These are phyloP conservation scores for Esox niger DNA, from an alignment of 2,113 vertebrate genomes.

Conservation along the genomic window DNA sequence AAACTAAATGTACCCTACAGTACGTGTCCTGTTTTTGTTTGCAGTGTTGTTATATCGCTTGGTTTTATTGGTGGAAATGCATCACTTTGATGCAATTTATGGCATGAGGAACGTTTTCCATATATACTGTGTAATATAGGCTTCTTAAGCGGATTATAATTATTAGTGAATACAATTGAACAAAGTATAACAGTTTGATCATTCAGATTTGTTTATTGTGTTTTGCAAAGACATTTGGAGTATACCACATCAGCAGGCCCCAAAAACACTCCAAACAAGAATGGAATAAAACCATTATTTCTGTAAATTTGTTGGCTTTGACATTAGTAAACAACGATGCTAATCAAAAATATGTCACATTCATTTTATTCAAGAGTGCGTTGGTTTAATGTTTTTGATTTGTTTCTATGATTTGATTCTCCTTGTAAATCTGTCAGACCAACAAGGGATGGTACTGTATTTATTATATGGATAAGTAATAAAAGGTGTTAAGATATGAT, in stretches of 20 bases:
- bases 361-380: no score
- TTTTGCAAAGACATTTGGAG: slow-evolving; percentile 3
- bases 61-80: neutral
- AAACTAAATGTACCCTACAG: slow-evolving; percentile 3
- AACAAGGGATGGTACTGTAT: neutral
- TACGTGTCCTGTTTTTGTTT: neutral
- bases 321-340: neutral
- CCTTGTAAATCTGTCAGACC: neutral
- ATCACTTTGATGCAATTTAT: neutral
- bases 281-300: neutral
- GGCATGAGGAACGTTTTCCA: neutral
- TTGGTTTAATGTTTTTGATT: neutral
- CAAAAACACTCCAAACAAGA: neutral
- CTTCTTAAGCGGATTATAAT: neutral
- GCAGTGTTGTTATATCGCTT: neutral
- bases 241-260: neutral
- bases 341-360: no score
- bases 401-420: neutral
- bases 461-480: slow-evolving; percentile 1
- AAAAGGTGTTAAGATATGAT: neutral
- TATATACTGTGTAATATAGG: neutral
- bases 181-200: neutral
- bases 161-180: neutral
- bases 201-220: slow-evolving; percentile 1
- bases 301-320: neutral